A percentile compares a stretch with the other conserved stretches of the same genome.
Evolutionary conservation across 2,113 vertebrate genomes (phyloP).

Genomic region (Strigops habroptila): DNA sequence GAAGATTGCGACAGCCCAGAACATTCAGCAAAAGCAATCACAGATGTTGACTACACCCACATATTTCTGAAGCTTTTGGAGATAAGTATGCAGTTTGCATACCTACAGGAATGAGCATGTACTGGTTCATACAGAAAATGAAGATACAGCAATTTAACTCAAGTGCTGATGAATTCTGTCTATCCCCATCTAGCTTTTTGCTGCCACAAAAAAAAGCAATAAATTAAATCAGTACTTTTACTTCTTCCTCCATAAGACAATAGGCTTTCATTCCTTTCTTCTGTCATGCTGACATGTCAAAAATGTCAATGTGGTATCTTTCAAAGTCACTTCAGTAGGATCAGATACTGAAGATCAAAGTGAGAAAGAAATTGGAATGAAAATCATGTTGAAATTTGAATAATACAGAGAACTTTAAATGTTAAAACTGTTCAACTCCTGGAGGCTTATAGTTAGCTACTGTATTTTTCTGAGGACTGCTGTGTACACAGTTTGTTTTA

Average conservation of each 20-base stretch:
- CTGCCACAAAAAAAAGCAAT: background rate
- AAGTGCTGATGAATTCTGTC: slow-evolving; percentile 18
- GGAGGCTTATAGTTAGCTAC: background rate
- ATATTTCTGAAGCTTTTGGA: slow-evolving; percentile 37
- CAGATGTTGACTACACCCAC: slow-evolving; percentile 45
- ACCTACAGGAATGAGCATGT: slow-evolving; percentile 53
- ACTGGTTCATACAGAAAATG: background rate
- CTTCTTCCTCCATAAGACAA: background rate
- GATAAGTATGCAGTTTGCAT: slow-evolving; percentile 16
- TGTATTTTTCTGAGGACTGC: background rate
- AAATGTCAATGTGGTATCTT: background rate
- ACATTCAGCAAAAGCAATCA: slow-evolving; percentile 20
- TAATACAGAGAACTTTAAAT: background rate
- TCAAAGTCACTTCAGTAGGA: background rate
- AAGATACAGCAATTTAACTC: slow-evolving; percentile 9
- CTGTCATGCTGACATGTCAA: background rate
- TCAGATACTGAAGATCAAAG: background rate
- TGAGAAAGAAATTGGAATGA: background rate
- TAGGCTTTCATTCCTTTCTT: background rate
- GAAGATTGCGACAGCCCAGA: background rate
- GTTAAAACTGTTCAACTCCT: background rate
- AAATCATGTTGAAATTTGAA: background rate
- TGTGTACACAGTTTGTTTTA: background rate
- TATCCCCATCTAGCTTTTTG: slow-evolving; percentile 36
- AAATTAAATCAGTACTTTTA: background rate